Evolutionary conservation across 2,888 invertebrate species (phyloP), one percentile per base, ranked within the genome.

Genomic region (Hydriomena furcata): DNA sequence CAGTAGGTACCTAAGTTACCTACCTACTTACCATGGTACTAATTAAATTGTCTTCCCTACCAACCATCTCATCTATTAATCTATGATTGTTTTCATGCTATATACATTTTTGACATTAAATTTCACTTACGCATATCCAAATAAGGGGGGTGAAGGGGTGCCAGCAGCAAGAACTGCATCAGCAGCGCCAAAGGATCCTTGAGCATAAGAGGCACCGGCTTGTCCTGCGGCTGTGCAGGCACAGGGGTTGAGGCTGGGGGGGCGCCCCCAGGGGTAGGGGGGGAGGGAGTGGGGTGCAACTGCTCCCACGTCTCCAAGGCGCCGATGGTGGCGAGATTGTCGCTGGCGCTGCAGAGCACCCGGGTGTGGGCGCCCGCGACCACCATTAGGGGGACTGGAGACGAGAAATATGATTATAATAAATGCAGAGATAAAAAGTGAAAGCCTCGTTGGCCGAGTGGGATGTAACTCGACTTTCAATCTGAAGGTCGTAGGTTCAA

Each of bases 301-400:
- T 55, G 63, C 52, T 57, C 74, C 81, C 83, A 73, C 48, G 76
- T 64, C 5, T 60, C 66, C 17, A 69, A 71, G 47, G 70, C 73
- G 60, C 77, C 72, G 58, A 79, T 71, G 24, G 70, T 64, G 11
- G 72, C 73, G 7, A 60, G 60, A 42, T 55, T 49, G 55, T 53
- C 55, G 52, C 81, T 76, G 35, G 80, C 80, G 51, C 71, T 68
- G 67, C 79, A 58, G 48, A 96, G 90, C 37, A 95, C 93, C 54
- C 96, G 94, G 23, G 96, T 94, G 84, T 98, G 97, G 61, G 96
- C 94, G 34, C 96, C 96, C 62, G 98, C 90, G 13, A 98, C 97
- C 70, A 97, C 96, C 55, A 98, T 88, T 56, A 98, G 91, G 7
- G 98, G 97, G 64, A 97, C 98, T 96, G 90, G 1, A 86, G 20